phyloP scores from a whole-genome alignment of 2,113 vertebrate genomes.

The Echinops telfairi region DNA sequence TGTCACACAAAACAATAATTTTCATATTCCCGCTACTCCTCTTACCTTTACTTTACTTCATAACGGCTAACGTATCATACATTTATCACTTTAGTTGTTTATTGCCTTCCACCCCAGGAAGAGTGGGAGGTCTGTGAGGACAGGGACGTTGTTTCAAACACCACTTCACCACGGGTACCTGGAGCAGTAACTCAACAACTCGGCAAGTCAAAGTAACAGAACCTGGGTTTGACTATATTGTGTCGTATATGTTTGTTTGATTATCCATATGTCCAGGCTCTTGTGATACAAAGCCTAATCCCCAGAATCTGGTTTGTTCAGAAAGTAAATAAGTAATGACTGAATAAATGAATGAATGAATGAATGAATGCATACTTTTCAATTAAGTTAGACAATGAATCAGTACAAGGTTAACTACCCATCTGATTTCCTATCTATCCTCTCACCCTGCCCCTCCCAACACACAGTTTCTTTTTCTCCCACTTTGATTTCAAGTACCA shows the following conservation, averaged over 20 bases:
- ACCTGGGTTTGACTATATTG: not conserved
- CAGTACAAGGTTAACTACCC: not conserved
- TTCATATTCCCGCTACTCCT: not conserved
- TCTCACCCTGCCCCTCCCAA: not conserved
- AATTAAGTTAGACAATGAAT: not conserved
- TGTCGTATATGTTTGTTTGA: not conserved
- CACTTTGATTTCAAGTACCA: conserved; percentile 61
- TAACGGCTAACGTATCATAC: not conserved
- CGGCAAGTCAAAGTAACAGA: not conserved
- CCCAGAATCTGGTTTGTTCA: not conserved
- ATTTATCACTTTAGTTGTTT: not conserved
- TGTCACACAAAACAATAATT: not conserved
- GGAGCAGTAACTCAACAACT: too few relatives aligned
- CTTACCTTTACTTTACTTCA: not conserved
- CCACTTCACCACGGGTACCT: not conserved
- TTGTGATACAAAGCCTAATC: not conserved
- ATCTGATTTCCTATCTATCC: not conserved
- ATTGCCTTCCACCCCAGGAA: not conserved
- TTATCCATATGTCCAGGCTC: not conserved
- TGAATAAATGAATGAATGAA: not conserved
- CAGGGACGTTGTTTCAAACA: too few relatives aligned
- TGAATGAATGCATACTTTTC: not conserved
- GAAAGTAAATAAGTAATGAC: not conserved
- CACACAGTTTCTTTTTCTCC: not conserved
- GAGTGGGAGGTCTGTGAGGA: not conserved